Evolutionary conservation across 2,113 vertebrate genomes (phyloP).

Genomic region (Rana temporaria): DNA sequence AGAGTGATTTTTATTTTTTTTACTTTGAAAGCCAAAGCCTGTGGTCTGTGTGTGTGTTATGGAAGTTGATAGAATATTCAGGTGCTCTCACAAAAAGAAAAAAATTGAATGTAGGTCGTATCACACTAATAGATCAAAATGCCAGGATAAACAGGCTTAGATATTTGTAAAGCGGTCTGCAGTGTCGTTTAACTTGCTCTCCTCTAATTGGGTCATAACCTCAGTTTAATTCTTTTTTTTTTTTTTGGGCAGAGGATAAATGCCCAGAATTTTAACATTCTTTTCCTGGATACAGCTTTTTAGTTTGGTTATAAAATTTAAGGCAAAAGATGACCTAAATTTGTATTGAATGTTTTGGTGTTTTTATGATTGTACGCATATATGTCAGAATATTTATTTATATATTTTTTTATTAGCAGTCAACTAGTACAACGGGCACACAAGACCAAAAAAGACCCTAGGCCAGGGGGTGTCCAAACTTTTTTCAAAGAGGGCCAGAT

Average conservation of each 20-base stretch:
- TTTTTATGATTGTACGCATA: no score
- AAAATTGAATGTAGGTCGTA: conserved; percentile 27
- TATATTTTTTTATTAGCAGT: no score
- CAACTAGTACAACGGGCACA: no score
- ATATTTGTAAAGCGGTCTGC: not conserved
- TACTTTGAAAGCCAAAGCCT: conserved; percentile 6
- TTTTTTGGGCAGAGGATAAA: conserved; percentile 2
- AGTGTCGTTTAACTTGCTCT: not conserved
- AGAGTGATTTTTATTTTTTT: conserved; percentile 31
- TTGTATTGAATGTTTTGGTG: not conserved
- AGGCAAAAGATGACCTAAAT: conserved; percentile 9
- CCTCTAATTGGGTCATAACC: conserved; percentile 35
- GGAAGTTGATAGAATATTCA: conserved; percentile 27
- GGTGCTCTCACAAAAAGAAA: conserved; percentile 5
- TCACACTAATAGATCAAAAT: conserved; percentile 18
- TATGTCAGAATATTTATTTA: no score
- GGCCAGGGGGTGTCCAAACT: no score
- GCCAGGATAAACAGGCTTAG: conserved; percentile 3
- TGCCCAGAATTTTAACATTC: conserved; percentile 1
- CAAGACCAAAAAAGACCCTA: no score
- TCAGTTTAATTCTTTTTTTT: conserved; percentile 25
- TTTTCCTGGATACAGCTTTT: not conserved
- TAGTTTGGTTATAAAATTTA: not conserved
- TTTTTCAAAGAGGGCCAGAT: no score
- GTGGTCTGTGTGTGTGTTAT: not conserved